Percentiles rank a stretch among this genome's conserved stretches.
Evolutionary conservation across 2,888 invertebrate species (phyloP).

Genomic region (Drosophila rubida): DNA sequence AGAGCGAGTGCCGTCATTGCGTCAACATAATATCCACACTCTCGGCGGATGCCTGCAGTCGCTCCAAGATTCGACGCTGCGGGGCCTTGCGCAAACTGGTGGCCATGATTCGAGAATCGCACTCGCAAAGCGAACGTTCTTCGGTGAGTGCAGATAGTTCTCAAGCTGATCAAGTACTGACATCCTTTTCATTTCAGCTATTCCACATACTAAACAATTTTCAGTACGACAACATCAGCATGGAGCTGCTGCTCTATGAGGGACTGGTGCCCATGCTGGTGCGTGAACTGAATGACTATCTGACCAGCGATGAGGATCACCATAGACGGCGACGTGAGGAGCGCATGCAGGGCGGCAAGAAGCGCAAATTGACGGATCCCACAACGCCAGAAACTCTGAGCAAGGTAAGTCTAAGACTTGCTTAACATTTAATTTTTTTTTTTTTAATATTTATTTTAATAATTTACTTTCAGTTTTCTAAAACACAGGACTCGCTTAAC

Average conservation of each 20-base stretch:
- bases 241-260: slow-evolving; percentile 86
- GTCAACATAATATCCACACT: slow-evolving; percentile 83
- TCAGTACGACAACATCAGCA: slow-evolving; percentile 85
- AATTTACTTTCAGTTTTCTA: slow-evolving; percentile 62
- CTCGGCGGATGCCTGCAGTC: slow-evolving; percentile 84
- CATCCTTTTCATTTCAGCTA: slow-evolving; percentile 50
- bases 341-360: slow-evolving; percentile 75
- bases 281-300: slow-evolving; percentile 84
- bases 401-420: slow-evolving; percentile 76
- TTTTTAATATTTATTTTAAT: too few species aligned
- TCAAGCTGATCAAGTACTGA: neutral
- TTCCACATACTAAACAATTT: slow-evolving; percentile 85
- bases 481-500: slow-evolving; percentile 70
- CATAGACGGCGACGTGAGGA: slow-evolving; percentile 82
- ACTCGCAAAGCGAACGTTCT: slow-evolving; percentile 80
- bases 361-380: slow-evolving; percentile 78
- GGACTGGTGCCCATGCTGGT: slow-evolving; percentile 86
- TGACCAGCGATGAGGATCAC: slow-evolving; percentile 82
- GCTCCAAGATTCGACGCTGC: slow-evolving; percentile 84
- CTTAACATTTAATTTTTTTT: too few species aligned
- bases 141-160: slow-evolving; percentile 60
- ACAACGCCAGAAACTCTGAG: slow-evolving; percentile 59
- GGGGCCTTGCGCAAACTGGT: slow-evolving; percentile 83
- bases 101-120: slow-evolving; percentile 79
- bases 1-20: slow-evolving; percentile 82